Percentiles rank a stretch among this genome's conserved stretches.
Conservation (phyloP, 2,797 vertebrate genomes). For the Fundulus diaphanus region DNA sequence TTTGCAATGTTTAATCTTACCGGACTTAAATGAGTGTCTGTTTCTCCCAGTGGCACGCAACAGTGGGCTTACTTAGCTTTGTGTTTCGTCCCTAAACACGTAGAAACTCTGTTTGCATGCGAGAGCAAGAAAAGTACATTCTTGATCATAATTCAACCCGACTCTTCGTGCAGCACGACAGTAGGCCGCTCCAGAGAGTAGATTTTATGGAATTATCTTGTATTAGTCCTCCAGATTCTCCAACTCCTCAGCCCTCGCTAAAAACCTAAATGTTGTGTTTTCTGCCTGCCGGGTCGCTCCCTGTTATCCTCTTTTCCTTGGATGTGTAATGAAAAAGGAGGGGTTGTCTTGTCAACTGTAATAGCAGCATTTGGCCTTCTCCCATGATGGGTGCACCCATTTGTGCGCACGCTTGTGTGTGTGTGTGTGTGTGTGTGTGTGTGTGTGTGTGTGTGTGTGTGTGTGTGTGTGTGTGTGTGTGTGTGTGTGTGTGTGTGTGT, state of each 20-base stretch:
- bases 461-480: conserved; percentile 13
- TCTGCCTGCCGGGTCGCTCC: conserved; percentile 31
- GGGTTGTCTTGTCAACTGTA: conserved; percentile 61
- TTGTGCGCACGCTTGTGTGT: conserved; percentile 7
- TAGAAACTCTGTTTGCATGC: conserved; percentile 18
- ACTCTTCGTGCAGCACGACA: conserved; percentile 26
- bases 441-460: conserved; percentile 5
- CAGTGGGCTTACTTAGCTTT: conserved; percentile 4
- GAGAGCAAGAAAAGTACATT: conserved; percentile 13
- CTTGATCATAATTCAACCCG: conserved; percentile 30
- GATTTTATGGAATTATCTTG: conserved; percentile 63
- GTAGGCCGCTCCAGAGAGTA: conserved; percentile 29
- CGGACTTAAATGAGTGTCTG: neutral
- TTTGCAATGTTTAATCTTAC: conserved; percentile 12
- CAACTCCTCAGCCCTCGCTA: conserved; percentile 22
- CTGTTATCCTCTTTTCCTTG: conserved; percentile 43
- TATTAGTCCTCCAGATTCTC: conserved; percentile 41
- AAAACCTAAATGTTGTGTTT: conserved; percentile 47
- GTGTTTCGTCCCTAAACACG: conserved; percentile 20
- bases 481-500: conserved; percentile 10
- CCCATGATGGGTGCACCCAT: conserved; percentile 22
- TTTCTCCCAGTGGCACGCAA: neutral
- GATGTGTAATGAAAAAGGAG: conserved; percentile 58
- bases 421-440: conserved; percentile 18
- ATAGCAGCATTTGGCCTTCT: conserved; percentile 58